These are phyloP conservation scores for Cossypha polioptera DNA, from an alignment of 2,797 vertebrate species.

Conservation along the genomic window DNA sequence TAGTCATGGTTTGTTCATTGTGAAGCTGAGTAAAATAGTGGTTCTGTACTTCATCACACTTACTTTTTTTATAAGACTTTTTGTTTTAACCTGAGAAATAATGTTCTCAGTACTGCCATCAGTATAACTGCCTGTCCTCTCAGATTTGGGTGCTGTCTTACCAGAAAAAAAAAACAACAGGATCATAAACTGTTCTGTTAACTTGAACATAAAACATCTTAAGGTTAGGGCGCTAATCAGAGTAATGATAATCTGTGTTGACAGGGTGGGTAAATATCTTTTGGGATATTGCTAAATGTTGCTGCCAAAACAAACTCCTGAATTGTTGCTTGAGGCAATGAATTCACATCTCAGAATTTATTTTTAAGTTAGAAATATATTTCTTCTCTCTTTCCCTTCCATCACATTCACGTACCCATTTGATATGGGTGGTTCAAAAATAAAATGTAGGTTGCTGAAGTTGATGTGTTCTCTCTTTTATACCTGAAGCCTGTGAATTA, in stretches of 20 bases:
- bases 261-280: background rate
- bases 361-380: background rate
- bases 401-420: background rate
- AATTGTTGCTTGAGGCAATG: background rate
- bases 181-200: background rate
- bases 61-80: conserved; percentile 34
- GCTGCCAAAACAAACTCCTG: conserved; percentile 17
- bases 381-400: background rate
- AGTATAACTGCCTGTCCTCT: background rate
- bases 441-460: background rate
- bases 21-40: conserved; percentile 57
- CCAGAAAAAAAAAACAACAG: background rate
- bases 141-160: background rate
- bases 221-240: background rate
- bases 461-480: background rate
- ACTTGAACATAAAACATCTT: background rate
- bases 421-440: conserved; percentile 13
- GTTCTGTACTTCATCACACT: conserved; percentile 45
- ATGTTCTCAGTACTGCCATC: background rate
- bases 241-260: background rate
- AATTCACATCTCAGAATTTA: background rate
- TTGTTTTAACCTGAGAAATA: conserved; percentile 35
- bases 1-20: conserved; percentile 29
- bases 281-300: conserved; percentile 7
- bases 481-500: conserved; percentile 14